These are phyloP conservation scores for Antechinus stuartii DNA, from an alignment of 2,113 vertebrate genomes.

Conservation along the genomic window DNA sequence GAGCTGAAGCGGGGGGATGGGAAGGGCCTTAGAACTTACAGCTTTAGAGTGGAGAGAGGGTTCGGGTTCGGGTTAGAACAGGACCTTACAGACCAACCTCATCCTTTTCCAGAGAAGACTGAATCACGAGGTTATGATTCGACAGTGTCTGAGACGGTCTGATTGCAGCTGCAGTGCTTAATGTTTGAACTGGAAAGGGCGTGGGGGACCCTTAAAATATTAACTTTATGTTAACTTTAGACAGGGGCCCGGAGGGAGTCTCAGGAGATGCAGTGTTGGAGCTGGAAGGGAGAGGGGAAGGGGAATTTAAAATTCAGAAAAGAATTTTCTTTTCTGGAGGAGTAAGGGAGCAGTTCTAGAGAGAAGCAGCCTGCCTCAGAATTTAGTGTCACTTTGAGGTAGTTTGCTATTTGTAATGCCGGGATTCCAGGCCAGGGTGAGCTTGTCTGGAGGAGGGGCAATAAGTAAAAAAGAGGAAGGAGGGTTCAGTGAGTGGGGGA, in stretches of 20 bases:
- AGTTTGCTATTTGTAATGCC: not conserved
- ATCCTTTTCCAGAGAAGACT: not conserved
- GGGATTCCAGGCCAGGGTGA: not conserved
- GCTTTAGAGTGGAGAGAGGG: not conserved
- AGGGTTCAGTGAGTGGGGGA: not conserved
- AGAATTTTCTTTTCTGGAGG: no score
- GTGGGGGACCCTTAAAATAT: not conserved
- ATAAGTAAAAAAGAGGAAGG: not conserved
- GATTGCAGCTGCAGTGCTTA: not conserved
- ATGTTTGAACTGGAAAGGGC: not conserved
- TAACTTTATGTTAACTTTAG: not conserved
- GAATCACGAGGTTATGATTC: not conserved
- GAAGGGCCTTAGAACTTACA: not conserved
- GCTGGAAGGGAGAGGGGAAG: not conserved
- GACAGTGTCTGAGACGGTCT: not conserved
- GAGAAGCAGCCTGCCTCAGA: not conserved
- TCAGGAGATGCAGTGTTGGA: not conserved
- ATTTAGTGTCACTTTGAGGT: not conserved
- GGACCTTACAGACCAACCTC: not conserved
- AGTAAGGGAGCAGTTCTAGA: not conserved
- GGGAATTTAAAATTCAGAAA: not conserved
- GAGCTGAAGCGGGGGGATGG: no score
- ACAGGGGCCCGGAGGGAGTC: not conserved
- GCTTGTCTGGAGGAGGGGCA: not conserved
- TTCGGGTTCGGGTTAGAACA: no score